These are phyloP conservation scores for Lepidostoma basale DNA, from an alignment of 1,140 invertebrate species.

Conservation along the genomic window DNA sequence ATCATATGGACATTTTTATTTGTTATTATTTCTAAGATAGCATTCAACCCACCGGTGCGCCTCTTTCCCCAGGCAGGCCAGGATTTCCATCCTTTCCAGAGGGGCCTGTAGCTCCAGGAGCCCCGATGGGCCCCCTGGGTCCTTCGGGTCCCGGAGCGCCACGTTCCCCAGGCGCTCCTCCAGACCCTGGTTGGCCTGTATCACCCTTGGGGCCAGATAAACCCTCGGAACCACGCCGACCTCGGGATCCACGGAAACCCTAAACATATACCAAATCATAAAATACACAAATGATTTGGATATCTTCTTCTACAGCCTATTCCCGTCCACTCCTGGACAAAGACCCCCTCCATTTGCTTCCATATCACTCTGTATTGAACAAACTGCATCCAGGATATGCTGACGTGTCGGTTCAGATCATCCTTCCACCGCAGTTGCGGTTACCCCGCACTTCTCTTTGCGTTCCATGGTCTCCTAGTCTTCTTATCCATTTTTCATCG, in stretches of 20 bases:
- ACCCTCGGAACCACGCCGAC: slow-evolving; percentile 72
- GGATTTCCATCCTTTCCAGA: slow-evolving; percentile 72
- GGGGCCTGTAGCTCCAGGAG: slow-evolving; percentile 65
- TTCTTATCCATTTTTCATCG: no score
- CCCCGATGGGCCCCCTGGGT: slow-evolving; percentile 67
- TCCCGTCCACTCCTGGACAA: no score
- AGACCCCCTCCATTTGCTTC: no score
- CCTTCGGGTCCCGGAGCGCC: slow-evolving; percentile 72
- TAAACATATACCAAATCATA: slow-evolving; percentile 45
- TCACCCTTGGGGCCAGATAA: slow-evolving; percentile 74
- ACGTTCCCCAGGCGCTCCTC: slow-evolving; percentile 68
- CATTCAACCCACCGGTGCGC: slow-evolving; percentile 65
- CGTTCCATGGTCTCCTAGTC: no score
- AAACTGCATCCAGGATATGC: no score
- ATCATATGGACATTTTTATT: no score
- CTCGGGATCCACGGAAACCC: slow-evolving; percentile 74
- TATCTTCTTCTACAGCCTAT: no score
- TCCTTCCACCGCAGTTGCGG: no score
- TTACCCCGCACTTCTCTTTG: no score
- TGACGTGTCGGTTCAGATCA: no score
- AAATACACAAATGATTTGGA: neutral
- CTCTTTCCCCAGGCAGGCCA: slow-evolving; percentile 72
- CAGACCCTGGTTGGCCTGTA: slow-evolving; percentile 72
- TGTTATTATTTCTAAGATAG: no score
- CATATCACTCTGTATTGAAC: no score